Evolutionary conservation across 1,140 invertebrate genomes (phyloP), one percentile per base, ranked within the genome.

Genomic region (Stenopsyche tienmushanensis): DNA sequence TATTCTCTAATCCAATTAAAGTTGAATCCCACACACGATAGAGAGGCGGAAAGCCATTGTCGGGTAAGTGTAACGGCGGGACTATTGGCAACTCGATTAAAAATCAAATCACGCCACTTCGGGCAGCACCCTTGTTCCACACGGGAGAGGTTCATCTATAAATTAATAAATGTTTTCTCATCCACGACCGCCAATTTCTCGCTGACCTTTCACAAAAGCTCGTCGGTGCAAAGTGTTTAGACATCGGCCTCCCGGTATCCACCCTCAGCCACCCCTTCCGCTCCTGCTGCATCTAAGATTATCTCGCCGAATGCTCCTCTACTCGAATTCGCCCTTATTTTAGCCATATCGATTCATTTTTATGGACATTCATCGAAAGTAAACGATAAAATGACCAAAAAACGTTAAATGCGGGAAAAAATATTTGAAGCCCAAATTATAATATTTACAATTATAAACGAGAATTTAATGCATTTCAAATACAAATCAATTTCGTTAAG

Each of bases 101-200:
- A 69, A 69, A 64, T 59, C 67, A 69, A 69, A 69, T 69, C 67
- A 69, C 67, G 67, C 55, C 54, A 13, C 62, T 18, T 21, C 44
- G 15, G 26, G 39, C 49, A 17, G 65, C 13, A 49, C 5, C 13
- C 5, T 5, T 10, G 29, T 29, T 42, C n/a, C 13, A 2, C 13
- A 17, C 47, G 39, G n/a, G 53, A 57, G 57, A 25, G 62, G 58
- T 53, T 69, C 65, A 55, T 70, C 68, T 70, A 70, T 70, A 70
- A 70, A 70, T 70, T 70, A 70, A 70, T 70, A 70, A 70, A 70
- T 66, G 65, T 70, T 65, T 69, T 69, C 67, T 69, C 67, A 69
- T 69, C 67, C 67, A 69, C 67, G 67, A 69, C 67, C 67, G 64
- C 67, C 67, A 66, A 66, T 66, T 69, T 69, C 64, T 64, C 21